A percentile compares a stretch with the other conserved stretches of the same genome.
Evolutionary conservation across 1,140 invertebrate genomes (phyloP).

Genomic region (Phthorimaea operculella): DNA sequence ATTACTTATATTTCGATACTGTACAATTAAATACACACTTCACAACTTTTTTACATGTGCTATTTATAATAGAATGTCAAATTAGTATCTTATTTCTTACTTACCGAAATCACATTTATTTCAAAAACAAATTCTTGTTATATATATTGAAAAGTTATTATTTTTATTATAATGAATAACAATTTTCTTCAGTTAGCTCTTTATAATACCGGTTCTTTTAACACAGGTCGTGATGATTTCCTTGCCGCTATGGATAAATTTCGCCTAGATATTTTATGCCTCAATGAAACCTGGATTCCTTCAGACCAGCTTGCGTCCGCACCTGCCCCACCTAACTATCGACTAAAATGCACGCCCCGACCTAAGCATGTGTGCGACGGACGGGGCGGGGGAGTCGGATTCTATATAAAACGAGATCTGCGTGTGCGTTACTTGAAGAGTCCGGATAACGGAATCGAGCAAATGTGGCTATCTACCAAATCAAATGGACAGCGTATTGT

Average conservation of each 20-base stretch:
- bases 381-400: slow-evolving; percentile 1
- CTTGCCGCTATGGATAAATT: neutral
- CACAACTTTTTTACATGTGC: too few relatives aligned
- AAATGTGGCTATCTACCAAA: slow-evolving; percentile 1
- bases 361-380: neutral
- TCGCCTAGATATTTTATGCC: slow-evolving; percentile 1
- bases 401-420: neutral
- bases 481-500: neutral
- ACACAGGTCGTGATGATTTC: slow-evolving; percentile 7
- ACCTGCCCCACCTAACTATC: slow-evolving; percentile 12
- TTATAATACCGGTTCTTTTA: slow-evolving; percentile 6
- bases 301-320: slow-evolving; percentile 63
- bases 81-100: too few relatives aligned
- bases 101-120: too few relatives aligned
- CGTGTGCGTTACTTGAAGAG: neutral
- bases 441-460: slow-evolving; percentile 4
- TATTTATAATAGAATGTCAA: too few relatives aligned
- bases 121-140: too few relatives aligned
- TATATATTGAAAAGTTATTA: too few relatives aligned
- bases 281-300: slow-evolving; percentile 1
- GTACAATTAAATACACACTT: too few relatives aligned
- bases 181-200: slow-evolving; percentile 8
- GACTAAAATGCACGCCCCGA: slow-evolving; percentile 4
- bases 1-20: too few relatives aligned
- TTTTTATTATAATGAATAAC: too few relatives aligned